Conservation (phyloP, 2,888 invertebrate genomes). For the Choreutis nemorana region DNA sequence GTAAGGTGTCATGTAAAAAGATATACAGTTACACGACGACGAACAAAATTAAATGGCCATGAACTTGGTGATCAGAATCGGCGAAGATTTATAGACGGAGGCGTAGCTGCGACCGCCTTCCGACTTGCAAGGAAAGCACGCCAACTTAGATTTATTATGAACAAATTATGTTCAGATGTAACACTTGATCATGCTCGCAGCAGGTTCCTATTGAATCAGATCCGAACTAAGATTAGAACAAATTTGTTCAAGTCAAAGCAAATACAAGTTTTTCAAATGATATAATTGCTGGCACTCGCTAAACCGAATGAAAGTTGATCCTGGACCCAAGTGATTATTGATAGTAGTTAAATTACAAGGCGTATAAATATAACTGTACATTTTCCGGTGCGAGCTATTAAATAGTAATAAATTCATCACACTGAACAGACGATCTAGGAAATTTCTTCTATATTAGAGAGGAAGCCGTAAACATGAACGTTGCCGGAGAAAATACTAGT, state of each 20-base stretch:
- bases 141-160: too few species aligned
- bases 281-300: too few species aligned
- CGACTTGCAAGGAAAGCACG: too few species aligned
- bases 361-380: constrained; percentile 25
- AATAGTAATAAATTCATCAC: constrained; percentile 35
- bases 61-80: constrained; percentile 29
- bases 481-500: constrained; percentile 28
- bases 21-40: constrained; percentile 21
- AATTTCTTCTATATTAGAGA: constrained; percentile 18
- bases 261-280: too few species aligned
- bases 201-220: too few species aligned
- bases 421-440: constrained; percentile 17
- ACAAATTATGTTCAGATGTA: background rate
- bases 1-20: constrained; percentile 18
- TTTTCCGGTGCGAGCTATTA: constrained; percentile 33
- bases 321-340: too few species aligned
- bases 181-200: background rate
- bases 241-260: too few species aligned
- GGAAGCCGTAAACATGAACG: constrained; percentile 26
- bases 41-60: constrained; percentile 22
- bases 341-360: constrained; percentile 30
- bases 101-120: too few species aligned
- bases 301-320: too few species aligned
- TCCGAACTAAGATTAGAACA: too few species aligned
- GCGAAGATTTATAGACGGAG: constrained; percentile 24